Base-by-base conservation (phyloP, 2,888 invertebrate genomes). In the Cerceris ruficornis region DNA sequence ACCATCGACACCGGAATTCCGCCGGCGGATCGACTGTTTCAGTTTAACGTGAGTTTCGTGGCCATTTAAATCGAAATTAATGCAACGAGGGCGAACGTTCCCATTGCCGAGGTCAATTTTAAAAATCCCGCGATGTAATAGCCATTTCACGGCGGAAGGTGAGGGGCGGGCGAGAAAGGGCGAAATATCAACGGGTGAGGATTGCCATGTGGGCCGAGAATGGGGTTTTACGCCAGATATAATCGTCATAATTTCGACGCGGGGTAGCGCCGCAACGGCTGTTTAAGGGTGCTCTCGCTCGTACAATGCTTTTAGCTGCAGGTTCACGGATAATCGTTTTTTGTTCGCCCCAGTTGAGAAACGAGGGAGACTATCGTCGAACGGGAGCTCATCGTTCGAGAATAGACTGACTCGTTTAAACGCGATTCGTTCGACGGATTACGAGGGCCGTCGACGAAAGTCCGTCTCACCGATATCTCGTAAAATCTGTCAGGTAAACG, bases 51-150 rank as follows among this genome's bases (percentile, higher is more conserved):
- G 15, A 17, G 6, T 9, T 28, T 78, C 73, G 80, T 43, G 55
- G 52, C 74, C 80, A 84, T 85, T 80, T 80, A 81, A 87, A 75
- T 69, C 65, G 72, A 80, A 85, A 88, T 88, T 81, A 87, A 85
- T 81, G 81, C 75, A n/a, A 70, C 66, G 59, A 49, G 64, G 75
- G 71, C 49, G 76, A 71, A 59, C 58, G 50, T 60, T 55, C 39
- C 58, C 54, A 13, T n/a, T 28, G 8, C 65, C 59, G 82, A 79
- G 78, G 77, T 80, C 81, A 81, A 88, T 87, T 86, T 87, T 75
- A 88, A 88, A 89, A 88, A 88, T 88, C 85, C 86, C 77, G 70
- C 87, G 72, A 75, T 78, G 84, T 89, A 90, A 90, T 90, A 86
- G 88, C 83, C 85, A 88, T 90, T 90, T 90, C 88, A 88, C 88